phyloP scores from a whole-genome alignment of 1,140 invertebrate species.

The Cherax quadricarinatus region DNA sequence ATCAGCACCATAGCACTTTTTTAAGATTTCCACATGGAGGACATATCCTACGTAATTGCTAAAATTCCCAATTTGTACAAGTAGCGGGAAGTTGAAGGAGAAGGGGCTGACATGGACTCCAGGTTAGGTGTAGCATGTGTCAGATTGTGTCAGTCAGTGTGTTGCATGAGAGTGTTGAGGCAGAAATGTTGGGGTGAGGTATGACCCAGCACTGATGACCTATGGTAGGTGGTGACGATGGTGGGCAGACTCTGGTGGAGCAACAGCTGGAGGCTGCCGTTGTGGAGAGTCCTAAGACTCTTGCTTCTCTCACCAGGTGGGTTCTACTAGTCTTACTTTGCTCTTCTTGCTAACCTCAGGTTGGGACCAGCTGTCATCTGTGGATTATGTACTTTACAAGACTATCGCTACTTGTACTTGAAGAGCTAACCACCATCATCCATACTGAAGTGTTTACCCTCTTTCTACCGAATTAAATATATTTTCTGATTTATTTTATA shows the following conservation, averaged over 20 bases:
- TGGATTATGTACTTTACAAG: not conserved
- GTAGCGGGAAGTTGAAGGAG: not conserved
- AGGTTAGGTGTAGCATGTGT: conserved; percentile 41
- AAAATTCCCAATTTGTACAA: no score
- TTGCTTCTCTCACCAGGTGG: conserved; percentile 27
- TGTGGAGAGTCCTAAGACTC: conserved; percentile 6
- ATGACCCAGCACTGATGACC: conserved; percentile 52
- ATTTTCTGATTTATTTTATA: no score
- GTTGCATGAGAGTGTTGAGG: conserved; percentile 39
- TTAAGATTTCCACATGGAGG: not conserved
- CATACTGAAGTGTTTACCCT: no score
- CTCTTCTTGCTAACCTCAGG: not conserved
- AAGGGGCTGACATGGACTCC: conserved; percentile 39
- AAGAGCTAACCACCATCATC: not conserved
- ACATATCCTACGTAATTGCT: not conserved
- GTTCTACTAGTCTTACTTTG: not conserved
- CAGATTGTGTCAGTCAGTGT: conserved; percentile 38
- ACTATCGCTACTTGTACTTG: not conserved
- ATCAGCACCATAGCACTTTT: not conserved
- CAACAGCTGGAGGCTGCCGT: conserved; percentile 43
- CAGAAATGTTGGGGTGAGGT: conserved; percentile 16
- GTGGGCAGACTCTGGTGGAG: conserved; percentile 45
- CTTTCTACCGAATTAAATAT: no score
- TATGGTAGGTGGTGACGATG: conserved; percentile 58
- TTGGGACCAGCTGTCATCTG: not conserved